A percentile compares a stretch with the other conserved stretches of the same genome.
Evolutionary conservation across 2,797 vertebrate genomes (phyloP).

Genomic region (Crocodylus rhombifer): DNA sequence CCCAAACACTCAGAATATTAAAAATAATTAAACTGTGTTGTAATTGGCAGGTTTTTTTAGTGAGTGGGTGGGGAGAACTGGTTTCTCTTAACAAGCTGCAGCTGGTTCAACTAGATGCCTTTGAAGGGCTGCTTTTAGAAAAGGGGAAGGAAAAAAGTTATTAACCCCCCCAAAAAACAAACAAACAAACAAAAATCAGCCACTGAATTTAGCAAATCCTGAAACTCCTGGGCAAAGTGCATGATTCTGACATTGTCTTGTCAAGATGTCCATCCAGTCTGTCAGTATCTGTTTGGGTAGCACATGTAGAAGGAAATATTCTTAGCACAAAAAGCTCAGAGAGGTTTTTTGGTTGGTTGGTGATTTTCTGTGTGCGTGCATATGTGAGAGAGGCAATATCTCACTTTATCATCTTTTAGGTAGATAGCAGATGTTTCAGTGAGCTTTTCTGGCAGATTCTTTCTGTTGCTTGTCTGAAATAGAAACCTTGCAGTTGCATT

Average conservation of each 20-base stretch:
- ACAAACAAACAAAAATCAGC: background rate
- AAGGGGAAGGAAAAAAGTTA: background rate
- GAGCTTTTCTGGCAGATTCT: background rate
- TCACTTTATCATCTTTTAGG: background rate
- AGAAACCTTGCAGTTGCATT: background rate
- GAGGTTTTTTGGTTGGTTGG: fast-evolving
- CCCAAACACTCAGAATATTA: background rate
- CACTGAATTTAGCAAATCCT: background rate
- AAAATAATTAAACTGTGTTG: conserved; percentile 6
- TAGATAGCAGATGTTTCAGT: fast-evolving
- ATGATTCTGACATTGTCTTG: background rate
- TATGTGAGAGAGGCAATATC: background rate
- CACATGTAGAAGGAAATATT: background rate
- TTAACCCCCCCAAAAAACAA: too few species aligned
- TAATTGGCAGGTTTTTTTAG: conserved; percentile 35
- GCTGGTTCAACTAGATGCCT: conserved; percentile 8
- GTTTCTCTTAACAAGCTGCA: conserved; percentile 39
- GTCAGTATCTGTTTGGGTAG: background rate
- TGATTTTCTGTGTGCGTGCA: too few species aligned
- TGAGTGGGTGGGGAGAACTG: conserved; percentile 21
- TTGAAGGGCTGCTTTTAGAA: conserved; percentile 10
- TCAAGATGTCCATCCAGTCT: background rate
- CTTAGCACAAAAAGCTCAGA: fast-evolving
- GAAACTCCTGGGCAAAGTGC: background rate
- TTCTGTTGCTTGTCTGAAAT: background rate